phyloP scores from a whole-genome alignment of 2,797 vertebrate genomes.

The Macropus fuliginosus region DNA sequence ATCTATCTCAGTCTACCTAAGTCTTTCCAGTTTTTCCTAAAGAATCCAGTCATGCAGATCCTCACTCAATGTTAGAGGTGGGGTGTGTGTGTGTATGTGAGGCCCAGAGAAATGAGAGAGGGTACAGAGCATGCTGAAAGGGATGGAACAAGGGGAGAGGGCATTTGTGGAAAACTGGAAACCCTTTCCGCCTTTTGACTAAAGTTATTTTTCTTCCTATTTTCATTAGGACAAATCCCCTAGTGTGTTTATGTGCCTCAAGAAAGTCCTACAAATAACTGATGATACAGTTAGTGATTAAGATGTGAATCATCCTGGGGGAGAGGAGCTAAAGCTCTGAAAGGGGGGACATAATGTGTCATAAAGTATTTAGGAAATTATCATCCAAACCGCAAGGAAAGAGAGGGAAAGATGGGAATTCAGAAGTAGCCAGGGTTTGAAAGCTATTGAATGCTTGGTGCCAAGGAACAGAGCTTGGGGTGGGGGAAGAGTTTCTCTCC shows the following conservation, averaged over 20 bases:
- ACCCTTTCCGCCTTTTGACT: slow-evolving; percentile 37
- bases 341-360: slow-evolving; percentile 70
- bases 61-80: neutral
- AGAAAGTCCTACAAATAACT: slow-evolving; percentile 74
- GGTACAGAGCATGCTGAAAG: neutral
- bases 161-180: slow-evolving; percentile 21
- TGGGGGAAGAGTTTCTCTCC: neutral
- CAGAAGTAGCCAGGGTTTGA: slow-evolving; percentile 76
- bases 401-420: slow-evolving; percentile 68
- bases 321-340: slow-evolving; percentile 64
- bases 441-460: slow-evolving; percentile 76
- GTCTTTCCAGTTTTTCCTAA: neutral
- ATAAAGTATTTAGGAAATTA: slow-evolving; percentile 76
- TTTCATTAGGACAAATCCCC: slow-evolving; percentile 65
- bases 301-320: slow-evolving; percentile 68
- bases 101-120: neutral
- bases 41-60: neutral
- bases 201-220: slow-evolving; percentile 68
- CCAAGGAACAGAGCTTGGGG: slow-evolving; percentile 53
- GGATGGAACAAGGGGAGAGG: neutral
- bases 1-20: neutral
- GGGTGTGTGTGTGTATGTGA: neutral
- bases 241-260: slow-evolving; percentile 61
- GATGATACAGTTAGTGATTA: slow-evolving; percentile 66
- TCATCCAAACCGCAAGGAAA: slow-evolving; percentile 78